These are phyloP conservation scores for Siniperca undulata DNA, from an alignment of 2,797 vertebrate species.

Conservation along the genomic window DNA sequence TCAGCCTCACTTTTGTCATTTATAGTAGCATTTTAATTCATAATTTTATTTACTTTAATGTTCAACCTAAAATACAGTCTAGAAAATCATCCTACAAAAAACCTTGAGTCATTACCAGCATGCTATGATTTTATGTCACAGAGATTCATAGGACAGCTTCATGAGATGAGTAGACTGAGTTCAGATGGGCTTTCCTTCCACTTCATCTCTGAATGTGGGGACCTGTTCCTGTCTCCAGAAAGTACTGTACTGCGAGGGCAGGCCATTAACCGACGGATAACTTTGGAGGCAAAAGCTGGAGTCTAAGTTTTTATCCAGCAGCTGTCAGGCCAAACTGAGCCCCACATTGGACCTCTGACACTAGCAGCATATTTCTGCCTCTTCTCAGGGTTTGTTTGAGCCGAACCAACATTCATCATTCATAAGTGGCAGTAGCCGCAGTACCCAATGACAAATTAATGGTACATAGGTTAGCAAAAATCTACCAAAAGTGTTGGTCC, in stretches of 20 bases:
- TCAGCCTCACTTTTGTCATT: too few species aligned
- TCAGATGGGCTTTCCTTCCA: neutral
- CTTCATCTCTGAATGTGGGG: too few species aligned
- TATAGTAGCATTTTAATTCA: too few species aligned
- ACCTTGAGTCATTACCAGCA: neutral
- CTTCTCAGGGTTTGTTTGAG: neutral
- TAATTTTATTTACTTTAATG: neutral
- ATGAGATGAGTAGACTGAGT: neutral
- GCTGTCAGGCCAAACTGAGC: neutral
- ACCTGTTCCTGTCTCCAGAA: too few species aligned
- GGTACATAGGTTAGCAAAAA: too few species aligned
- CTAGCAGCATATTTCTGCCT: neutral
- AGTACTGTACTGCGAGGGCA: too few species aligned
- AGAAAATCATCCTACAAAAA: neutral
- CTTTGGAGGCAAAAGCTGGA: too few species aligned
- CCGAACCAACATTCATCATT: neutral
- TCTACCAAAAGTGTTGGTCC: too few species aligned
- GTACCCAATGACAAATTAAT: too few species aligned
- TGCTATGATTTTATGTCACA: neutral
- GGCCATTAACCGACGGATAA: too few species aligned
- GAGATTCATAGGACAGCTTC: neutral
- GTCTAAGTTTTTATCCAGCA: too few species aligned
- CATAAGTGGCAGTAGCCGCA: neutral
- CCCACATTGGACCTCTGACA: neutral
- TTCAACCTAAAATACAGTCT: neutral